These are phyloP conservation scores for Camarhynchus parvulus DNA, from an alignment of 2,113 vertebrate genomes.

Conservation along the genomic window DNA sequence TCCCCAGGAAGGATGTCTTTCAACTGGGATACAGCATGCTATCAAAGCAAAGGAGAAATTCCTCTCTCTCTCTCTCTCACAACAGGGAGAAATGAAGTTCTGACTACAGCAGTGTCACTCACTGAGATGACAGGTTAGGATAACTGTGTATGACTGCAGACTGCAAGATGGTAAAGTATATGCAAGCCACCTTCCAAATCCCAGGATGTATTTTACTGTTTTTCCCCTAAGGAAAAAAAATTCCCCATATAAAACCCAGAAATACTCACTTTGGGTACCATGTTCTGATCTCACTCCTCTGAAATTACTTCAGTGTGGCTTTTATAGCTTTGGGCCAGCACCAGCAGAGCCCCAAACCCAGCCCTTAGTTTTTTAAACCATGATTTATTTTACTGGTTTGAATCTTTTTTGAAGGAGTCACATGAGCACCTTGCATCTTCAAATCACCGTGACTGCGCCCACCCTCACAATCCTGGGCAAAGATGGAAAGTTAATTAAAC, in stretches of 20 bases:
- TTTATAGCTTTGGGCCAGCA: neutral
- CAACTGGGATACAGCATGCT: neutral
- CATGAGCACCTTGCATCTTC: neutral
- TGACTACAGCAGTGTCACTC: conserved; percentile 15
- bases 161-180: neutral
- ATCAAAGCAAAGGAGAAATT: conserved; percentile 31
- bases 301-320: neutral
- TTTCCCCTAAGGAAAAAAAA: neutral
- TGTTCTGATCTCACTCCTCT: neutral
- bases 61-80: neutral
- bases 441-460: neutral
- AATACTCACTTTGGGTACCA: neutral
- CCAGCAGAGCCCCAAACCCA: neutral
- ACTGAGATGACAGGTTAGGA: conserved; percentile 40
- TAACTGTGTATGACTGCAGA: conserved; percentile 14
- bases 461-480: neutral
- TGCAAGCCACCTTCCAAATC: conserved; percentile 16
- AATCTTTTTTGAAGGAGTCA: neutral
- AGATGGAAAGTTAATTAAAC: conserved; percentile 43
- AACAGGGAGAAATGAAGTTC: neutral
- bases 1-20: conserved; percentile 19
- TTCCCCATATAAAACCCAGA: neutral
- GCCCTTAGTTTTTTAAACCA: neutral
- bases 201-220: neutral
- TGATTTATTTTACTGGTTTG: neutral